These are phyloP conservation scores for Bombus pascuorum DNA, from an alignment of 1,140 invertebrate genomes.

Conservation along the genomic window DNA sequence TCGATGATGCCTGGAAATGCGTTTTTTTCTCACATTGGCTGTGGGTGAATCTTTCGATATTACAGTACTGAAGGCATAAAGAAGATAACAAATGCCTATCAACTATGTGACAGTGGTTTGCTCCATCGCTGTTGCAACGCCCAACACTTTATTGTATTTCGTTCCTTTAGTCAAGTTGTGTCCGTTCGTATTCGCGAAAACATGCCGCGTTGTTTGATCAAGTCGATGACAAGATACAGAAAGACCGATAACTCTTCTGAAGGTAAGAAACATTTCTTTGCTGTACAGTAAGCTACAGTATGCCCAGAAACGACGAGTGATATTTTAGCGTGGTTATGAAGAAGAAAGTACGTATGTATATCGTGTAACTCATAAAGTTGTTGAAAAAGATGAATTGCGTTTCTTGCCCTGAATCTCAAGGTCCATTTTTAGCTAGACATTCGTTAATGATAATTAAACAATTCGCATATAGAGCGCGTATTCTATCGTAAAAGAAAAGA, in stretches of 20 bases:
- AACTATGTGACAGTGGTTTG: slow-evolving; percentile 38
- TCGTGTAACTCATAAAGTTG: background rate
- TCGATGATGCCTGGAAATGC: background rate
- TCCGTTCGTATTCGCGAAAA: slow-evolving; percentile 21
- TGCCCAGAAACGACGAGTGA: slow-evolving; percentile 1
- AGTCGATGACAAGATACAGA: slow-evolving; percentile 73
- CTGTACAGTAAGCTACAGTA: slow-evolving; percentile 16
- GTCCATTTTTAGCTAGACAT: too few relatives aligned
- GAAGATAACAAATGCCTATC: slow-evolving; percentile 47
- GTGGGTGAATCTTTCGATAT: slow-evolving; percentile 27
- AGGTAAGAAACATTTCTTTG: slow-evolving; percentile 64
- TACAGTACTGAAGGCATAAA: slow-evolving; percentile 48
- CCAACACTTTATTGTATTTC: slow-evolving; percentile 12
- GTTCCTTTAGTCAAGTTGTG: background rate
- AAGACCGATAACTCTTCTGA: slow-evolving; percentile 51
- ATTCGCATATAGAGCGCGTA: background rate
- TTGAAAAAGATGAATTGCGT: slow-evolving; percentile 1
- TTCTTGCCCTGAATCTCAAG: background rate
- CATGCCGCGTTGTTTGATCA: slow-evolving; percentile 77
- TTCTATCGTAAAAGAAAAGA: too few relatives aligned
- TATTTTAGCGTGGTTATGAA: slow-evolving; percentile 31
- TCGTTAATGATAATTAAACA: background rate
- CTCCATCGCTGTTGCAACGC: slow-evolving; percentile 42
- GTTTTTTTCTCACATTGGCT: background rate
- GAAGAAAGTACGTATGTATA: background rate